Evolutionary conservation across 1,140 invertebrate genomes (phyloP), one percentile per base, ranked within the genome.

Genomic region (Hesperophylax magnus): DNA sequence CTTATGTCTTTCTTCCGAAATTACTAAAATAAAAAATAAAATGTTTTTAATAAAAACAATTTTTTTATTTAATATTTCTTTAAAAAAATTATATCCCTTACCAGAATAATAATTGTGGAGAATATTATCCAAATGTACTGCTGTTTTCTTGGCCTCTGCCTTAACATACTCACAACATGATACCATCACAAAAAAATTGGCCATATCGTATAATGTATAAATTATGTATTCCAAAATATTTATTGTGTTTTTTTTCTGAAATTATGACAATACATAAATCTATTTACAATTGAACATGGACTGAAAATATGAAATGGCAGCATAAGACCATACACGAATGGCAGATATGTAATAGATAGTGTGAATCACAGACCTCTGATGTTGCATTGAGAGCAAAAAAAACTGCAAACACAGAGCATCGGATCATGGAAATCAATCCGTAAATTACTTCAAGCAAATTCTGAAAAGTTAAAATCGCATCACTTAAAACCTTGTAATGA

Each of bases 71-170:
- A 58, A 58, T 58, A 47, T 31, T 18, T 18, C 22, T 69, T 34
- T 72, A 18, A 15, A 14, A 69, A 20, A 2, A 15, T n/a, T 14
- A 34, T 22, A 0, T 72, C 15, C 20, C 20, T 74, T 47, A 74
- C 39, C 53, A 8, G 39, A 47, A 47, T 47, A 24, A 74, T 18
- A 20, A 24, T 20, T 71, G 47, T 52, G 22, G n/a, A 61, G 58
- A 20, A 61, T 61, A 61, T 61, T 61, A 61, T 61, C 58, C 24
- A 61, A 61, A 61, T 24, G 58, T 22, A 61, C 8, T 2, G 58
- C 58, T 20, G 58, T 61, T 18, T 61, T 61, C 15, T 61, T 61
- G 14, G 58, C 58, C 24, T 61, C 58, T 3, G 58, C 7, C 14
- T 61, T 20, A 11, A 61, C 58, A 61, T 24, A 61, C 20, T 61